These are phyloP conservation scores for Erethizon dorsatum DNA, from an alignment of 2,797 vertebrate genomes.

Conservation along the genomic window DNA sequence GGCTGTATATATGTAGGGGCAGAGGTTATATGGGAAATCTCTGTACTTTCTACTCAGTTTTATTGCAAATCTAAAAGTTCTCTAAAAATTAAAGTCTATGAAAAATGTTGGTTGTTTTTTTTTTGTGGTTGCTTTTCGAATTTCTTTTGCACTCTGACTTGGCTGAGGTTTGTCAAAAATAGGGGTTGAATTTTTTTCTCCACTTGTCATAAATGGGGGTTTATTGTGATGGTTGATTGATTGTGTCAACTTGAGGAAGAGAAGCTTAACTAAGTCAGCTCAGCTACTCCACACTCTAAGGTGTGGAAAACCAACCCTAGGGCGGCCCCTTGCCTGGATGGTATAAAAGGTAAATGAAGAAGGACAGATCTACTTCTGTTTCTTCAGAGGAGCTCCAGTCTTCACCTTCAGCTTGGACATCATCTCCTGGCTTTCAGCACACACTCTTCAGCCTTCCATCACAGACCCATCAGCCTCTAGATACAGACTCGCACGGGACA, in stretches of 20 bases:
- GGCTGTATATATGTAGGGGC: fast-evolving
- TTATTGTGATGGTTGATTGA: neutral
- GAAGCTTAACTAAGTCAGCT: neutral
- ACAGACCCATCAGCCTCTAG: neutral
- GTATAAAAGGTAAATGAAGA: neutral
- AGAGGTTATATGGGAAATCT: neutral
- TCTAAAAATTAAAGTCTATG: neutral
- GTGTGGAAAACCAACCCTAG: neutral
- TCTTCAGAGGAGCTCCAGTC: neutral
- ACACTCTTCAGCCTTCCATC: neutral
- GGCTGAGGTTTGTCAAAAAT: neutral
- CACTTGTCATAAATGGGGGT: too few species aligned
- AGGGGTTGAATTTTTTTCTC: neutral
- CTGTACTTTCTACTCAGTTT: too few species aligned
- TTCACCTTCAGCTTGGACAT: neutral
- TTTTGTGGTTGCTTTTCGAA: neutral
- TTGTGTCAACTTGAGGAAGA: neutral
- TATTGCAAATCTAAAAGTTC: neutral
- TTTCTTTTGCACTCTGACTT: neutral
- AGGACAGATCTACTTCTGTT: neutral
- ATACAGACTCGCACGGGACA: neutral
- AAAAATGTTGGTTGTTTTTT: neutral
- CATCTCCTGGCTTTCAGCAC: neutral
- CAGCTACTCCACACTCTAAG: neutral
- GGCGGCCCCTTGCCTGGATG: neutral